Percentiles rank a stretch among this genome's conserved stretches.
phyloP scores from a whole-genome alignment of 2,797 vertebrate genomes.

The Gephyroberyx darwinii region DNA sequence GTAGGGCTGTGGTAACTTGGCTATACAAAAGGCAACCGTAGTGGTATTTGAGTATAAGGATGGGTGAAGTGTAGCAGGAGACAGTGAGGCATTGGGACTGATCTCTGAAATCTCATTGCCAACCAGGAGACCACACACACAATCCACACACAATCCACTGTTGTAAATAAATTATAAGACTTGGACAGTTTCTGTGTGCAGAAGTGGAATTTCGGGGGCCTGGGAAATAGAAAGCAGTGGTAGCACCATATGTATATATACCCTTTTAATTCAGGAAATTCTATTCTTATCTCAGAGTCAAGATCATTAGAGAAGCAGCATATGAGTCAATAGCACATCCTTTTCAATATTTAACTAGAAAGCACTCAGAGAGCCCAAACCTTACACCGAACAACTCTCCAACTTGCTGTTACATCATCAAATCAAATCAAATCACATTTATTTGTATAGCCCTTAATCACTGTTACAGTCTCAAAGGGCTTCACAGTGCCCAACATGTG shows the following conservation, averaged over 20 bases:
- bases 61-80: not conserved
- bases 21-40: not conserved
- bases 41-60: not conserved
- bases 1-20: not conserved
- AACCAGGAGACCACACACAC: not conserved
- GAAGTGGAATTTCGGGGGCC: not conserved
- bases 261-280: not conserved
- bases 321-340: not conserved
- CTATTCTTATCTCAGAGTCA: not conserved
- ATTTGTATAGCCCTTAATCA: too few relatives aligned
- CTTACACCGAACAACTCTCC: too few relatives aligned
- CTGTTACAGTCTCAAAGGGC: too few relatives aligned
- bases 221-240: not conserved
- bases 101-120: not conserved
- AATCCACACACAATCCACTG: not conserved
- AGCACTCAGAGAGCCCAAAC: too few relatives aligned
- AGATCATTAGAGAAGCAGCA: not conserved
- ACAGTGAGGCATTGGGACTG: not conserved
- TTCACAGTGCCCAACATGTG: too few relatives aligned
- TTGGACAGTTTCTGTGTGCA: not conserved
- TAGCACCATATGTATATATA: not conserved
- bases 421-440: too few relatives aligned
- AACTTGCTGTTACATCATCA: too few relatives aligned
- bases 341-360: too few relatives aligned
- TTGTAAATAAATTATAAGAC: slow-evolving; percentile 7